A percentile compares a stretch with the other conserved stretches of the same genome.
These are phyloP conservation scores for Lasioglossum baleicum DNA, from an alignment of 1,140 invertebrate species.

Conservation along the genomic window DNA sequence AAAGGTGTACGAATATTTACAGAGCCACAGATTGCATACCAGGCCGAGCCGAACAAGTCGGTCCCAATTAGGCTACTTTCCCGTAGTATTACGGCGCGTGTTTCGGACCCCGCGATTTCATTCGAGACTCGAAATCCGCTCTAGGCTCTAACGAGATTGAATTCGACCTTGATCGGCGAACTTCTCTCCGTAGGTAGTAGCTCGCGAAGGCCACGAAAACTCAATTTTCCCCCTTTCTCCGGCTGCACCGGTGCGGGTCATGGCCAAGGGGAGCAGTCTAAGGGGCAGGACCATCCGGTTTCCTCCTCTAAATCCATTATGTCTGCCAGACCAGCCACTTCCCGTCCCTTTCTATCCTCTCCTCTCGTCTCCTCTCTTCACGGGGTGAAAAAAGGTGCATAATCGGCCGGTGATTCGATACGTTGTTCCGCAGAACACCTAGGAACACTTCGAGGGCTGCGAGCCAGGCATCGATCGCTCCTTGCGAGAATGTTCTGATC, in stretches of 20 bases:
- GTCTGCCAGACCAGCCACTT: neutral
- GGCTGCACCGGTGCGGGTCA: slow-evolving; percentile 44
- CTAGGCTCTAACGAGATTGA: slow-evolving; percentile 20
- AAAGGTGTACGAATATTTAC: too few relatives aligned
- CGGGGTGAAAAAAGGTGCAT: neutral
- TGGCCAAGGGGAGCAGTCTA: slow-evolving; percentile 40
- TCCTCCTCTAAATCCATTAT: slow-evolving; percentile 3
- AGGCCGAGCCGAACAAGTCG: too few relatives aligned
- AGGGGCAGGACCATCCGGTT: slow-evolving; percentile 14
- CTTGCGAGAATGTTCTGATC: too few relatives aligned
- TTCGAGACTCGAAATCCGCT: too few relatives aligned
- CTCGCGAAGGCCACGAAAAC: slow-evolving; percentile 30
- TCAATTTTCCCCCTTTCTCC: slow-evolving; percentile 11
- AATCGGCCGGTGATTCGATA: neutral
- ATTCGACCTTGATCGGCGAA: slow-evolving; percentile 32
- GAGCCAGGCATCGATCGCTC: too few relatives aligned
- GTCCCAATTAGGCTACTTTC: too few relatives aligned
- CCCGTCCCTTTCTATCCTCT: neutral
- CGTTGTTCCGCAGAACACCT: too few relatives aligned
- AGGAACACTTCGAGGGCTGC: too few relatives aligned
- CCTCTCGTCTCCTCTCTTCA: too few relatives aligned
- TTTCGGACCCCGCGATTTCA: too few relatives aligned
- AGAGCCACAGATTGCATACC: too few relatives aligned
- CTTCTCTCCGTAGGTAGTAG: slow-evolving; percentile 38
- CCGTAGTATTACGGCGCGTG: too few relatives aligned